Base-by-base conservation (phyloP, 2,797 vertebrate species). In the Sebastes oblongus region DNA sequence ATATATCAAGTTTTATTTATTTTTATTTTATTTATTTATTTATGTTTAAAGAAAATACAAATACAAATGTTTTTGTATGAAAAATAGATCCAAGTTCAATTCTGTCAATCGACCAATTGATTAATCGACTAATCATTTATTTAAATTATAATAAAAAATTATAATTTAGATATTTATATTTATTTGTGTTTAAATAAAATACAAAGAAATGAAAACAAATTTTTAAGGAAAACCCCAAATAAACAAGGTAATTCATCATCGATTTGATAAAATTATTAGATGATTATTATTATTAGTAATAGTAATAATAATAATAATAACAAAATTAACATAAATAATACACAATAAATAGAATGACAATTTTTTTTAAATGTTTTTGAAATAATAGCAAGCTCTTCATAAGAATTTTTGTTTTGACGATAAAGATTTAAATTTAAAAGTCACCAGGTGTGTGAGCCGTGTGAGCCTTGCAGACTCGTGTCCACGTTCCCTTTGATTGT, bases 401-500 rank as follows among this genome's bases (percentile, higher is more conserved):
- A 5, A 34, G 4, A 56, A 27, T 50, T 22, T 22, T 1, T 1
- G 1, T 1, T 1, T 8, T 30, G 12, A 25, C 25, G 14, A 24
- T 30, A 27, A 14, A 54, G 20, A 11, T 62, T 55, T 3, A 54
- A 54, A 39, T 22, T 30, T 16, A 42, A 24, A 6, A 59, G 12
- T 42, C 54, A 9, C 10, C 54, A 8, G 7, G 46, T 20, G 46
- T 20, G 22, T 55, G n/a, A 55, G 22, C 59, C 1, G 36, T 72
- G 77, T 68, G 34, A 34, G 22, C 16, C 46, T 14, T 32, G 72
- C 59, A 77, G 62, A 59, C 34, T 66, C 14, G 14, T 16, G 12
- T 16, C 5, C 70, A 32, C 24, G 6, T 69, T 76, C 59, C n/a
- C 50, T 65, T 69, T 81, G 56, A 87, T 75, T 36, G 52, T 42